Conservation (phyloP, 2,797 vertebrate genomes). For the Sebastes nivosus region DNA sequence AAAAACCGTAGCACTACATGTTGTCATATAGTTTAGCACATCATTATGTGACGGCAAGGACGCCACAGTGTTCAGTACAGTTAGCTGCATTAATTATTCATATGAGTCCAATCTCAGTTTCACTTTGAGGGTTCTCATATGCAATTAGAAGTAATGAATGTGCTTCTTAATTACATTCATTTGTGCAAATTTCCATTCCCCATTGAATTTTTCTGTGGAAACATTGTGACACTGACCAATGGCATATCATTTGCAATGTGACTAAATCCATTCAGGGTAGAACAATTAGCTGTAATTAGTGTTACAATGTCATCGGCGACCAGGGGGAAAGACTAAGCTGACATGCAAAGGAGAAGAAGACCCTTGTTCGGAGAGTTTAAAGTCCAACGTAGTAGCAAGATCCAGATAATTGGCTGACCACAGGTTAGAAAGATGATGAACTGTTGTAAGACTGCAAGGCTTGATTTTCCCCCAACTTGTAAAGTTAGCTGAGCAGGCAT, state of each 20-base stretch:
- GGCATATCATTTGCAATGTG: conserved; percentile 83
- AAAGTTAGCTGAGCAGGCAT: conserved; percentile 47
- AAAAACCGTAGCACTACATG: conserved; percentile 6
- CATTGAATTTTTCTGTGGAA: conserved; percentile 81
- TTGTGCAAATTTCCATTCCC: conserved; percentile 83
- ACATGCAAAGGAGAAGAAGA: conserved; percentile 69
- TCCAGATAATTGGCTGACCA: conserved; percentile 74
- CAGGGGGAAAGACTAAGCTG: conserved; percentile 75
- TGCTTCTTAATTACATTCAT: conserved; percentile 85
- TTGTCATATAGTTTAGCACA: conserved; percentile 45
- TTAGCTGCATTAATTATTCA: conserved; percentile 76
- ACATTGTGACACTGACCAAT: conserved; percentile 83
- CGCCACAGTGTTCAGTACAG: conserved; percentile 57
- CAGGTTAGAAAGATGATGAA: conserved; percentile 69
- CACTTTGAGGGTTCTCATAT: conserved; percentile 81
- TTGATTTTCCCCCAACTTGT: conserved; percentile 8
- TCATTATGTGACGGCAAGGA: conserved; percentile 45
- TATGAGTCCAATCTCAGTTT: conserved; percentile 77
- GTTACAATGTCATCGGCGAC: conserved; percentile 81
- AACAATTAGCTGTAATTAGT: conserved; percentile 85
- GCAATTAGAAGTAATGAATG: conserved; percentile 85
- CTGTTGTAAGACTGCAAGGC: conserved; percentile 38
- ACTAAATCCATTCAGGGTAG: conserved; percentile 81
- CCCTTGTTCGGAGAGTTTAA: conserved; percentile 68
- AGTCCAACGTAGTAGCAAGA: conserved; percentile 66